These are phyloP conservation scores for Xanthia togata DNA, from an alignment of 2,888 invertebrate genomes.

Conservation along the genomic window DNA sequence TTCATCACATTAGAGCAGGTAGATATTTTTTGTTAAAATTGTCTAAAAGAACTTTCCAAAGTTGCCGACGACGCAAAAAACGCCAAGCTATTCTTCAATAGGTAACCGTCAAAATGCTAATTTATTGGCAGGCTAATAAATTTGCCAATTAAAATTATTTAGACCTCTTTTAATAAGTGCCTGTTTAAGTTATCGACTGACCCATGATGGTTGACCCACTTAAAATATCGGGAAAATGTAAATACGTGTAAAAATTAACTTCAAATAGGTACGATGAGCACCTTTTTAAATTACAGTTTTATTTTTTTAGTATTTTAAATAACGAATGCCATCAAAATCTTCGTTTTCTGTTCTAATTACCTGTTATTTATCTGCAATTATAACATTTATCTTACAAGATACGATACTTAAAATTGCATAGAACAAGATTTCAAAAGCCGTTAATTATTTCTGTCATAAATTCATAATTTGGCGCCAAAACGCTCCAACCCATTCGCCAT, in stretches of 20 bases:
- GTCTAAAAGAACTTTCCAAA: conserved; percentile 7
- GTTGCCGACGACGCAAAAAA: conserved; percentile 41
- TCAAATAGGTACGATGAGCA: too few species aligned
- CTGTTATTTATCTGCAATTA: background rate
- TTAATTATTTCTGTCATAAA: conserved; percentile 7
- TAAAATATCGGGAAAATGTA: background rate
- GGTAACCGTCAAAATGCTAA: conserved; percentile 23
- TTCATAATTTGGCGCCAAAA: conserved; percentile 46
- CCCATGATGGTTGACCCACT: background rate
- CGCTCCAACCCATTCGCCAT: background rate
- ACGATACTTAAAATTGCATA: background rate
- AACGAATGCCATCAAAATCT: background rate
- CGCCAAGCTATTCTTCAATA: conserved; percentile 7
- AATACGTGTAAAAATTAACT: too few species aligned
- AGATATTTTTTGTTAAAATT: conserved; percentile 30
- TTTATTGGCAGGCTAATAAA: conserved; percentile 37
- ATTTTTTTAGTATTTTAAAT: too few species aligned
- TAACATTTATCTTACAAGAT: background rate
- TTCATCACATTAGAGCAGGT: conserved; percentile 36
- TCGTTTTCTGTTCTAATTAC: background rate
- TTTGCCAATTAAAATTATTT: conserved; percentile 7
- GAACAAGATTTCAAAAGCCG: background rate
- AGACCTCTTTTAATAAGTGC: conserved; percentile 3
- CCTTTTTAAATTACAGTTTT: too few species aligned
- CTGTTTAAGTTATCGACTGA: background rate